Base-by-base conservation (phyloP, 2,113 vertebrate species). In the Plecotus auritus region DNA sequence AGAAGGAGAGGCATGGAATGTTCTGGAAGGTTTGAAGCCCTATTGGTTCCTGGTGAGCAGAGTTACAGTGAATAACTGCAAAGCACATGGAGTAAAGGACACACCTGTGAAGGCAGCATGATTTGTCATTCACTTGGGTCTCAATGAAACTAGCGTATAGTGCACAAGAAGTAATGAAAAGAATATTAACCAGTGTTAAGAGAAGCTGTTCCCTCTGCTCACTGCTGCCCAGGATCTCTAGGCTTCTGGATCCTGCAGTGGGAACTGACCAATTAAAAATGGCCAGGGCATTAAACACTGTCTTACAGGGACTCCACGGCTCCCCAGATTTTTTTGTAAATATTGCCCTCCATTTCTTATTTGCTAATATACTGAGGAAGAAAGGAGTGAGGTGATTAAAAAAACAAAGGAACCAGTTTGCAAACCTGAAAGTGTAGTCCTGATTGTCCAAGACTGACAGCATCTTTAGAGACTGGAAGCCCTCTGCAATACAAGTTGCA, bases 401-500 rank as follows among this genome's bases (percentile, higher is more conserved):
- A 72, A 28, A 45, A n/a, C 56, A 73, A 30, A 17, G 56, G 30
- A 1, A 32, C 30, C 72, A 35, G 22, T 81, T 81, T 37, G 37
- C 22, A 91, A 72, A 94, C 10, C 26, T 30, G 30, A 28, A 51
- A 78, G n/a, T 40, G 70, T 61, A 47, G 28, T 49, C 10, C 35
- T 28, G 35, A 76, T 17, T 81, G 5, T 30, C 77, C 28, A 47
- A 30, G 47, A 45, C 1, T 23, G 17, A 72, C n/a, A 32, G 23
- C 67, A 81, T 7, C 5, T 35, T 73, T 59, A 47, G 59, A 88
- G 67, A 72, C n/a, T 20, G 70, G 11, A 11, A 2, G 64, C 66
- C n/a, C 42, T 35, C 54, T 45, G 17, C 0, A 20, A 20, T 1
- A 6, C 0, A 64, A 3, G 4, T 30, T 11, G 28, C 47, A 7